phyloP scores from a whole-genome alignment of 1,140 invertebrate species.

The Thalassaphorura encarpata region DNA sequence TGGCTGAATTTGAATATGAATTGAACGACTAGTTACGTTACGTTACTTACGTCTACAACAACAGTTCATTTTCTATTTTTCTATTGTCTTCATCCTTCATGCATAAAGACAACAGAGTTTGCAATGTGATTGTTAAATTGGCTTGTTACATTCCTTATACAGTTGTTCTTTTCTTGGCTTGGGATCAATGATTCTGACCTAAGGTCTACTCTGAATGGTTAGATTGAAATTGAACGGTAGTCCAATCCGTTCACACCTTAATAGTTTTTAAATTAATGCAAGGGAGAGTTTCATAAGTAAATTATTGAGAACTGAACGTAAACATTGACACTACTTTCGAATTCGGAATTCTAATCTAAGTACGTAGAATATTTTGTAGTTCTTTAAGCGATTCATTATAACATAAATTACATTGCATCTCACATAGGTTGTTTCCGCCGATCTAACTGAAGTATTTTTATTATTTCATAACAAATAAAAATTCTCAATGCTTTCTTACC shows the following conservation, averaged over 20 bases:
- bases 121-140: background rate
- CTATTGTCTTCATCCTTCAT: background rate
- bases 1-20: background rate
- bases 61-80: background rate
- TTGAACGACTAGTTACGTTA: background rate
- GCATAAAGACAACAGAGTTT: background rate
- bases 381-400: background rate
- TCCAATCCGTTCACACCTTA: too few relatives aligned
- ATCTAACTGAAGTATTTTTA: too few relatives aligned
- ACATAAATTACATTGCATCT: background rate
- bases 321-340: background rate
- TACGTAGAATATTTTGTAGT: background rate
- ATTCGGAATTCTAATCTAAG: background rate
- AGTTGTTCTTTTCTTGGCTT: too few relatives aligned
- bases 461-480: too few relatives aligned
- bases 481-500: slow-evolving; percentile 59
- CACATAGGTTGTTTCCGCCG: background rate
- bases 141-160: too few relatives aligned
- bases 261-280: too few relatives aligned
- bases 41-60: background rate
- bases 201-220: too few relatives aligned
- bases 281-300: too few relatives aligned
- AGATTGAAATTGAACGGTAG: too few relatives aligned
- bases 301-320: background rate
- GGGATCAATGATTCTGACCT: too few relatives aligned